A percentile compares a stretch with the other conserved stretches of the same genome.
Evolutionary conservation across 2,888 invertebrate species (phyloP).

Genomic region (Ichneumoninae sp.): DNA sequence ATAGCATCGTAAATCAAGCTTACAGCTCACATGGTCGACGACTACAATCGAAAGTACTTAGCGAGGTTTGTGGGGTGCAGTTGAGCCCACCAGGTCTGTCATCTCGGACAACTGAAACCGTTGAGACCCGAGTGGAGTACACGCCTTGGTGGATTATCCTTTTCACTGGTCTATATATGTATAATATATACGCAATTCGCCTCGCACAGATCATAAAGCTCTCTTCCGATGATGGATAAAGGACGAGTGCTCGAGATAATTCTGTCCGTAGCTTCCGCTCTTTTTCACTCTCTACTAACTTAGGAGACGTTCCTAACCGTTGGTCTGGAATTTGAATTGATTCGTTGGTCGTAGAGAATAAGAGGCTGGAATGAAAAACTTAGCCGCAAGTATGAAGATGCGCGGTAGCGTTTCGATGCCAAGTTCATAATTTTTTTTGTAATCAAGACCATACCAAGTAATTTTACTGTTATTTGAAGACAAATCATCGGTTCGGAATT

Average conservation of each 20-base stretch:
- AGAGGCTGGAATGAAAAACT: slow-evolving; percentile 42
- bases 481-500: too few species aligned
- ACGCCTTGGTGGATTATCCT: slow-evolving; percentile 67
- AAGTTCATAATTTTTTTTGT: too few species aligned
- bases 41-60: slow-evolving; percentile 84
- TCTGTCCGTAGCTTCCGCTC: slow-evolving; percentile 24
- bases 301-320: slow-evolving; percentile 60
- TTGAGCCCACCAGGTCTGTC: slow-evolving; percentile 40
- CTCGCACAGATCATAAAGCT: slow-evolving; percentile 61
- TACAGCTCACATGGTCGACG: slow-evolving; percentile 76
- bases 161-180: slow-evolving; percentile 16
- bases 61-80: slow-evolving; percentile 66
- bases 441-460: too few species aligned
- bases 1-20: slow-evolving; percentile 81
- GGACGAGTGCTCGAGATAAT: slow-evolving; percentile 55
- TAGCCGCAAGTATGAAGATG: background rate
- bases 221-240: slow-evolving; percentile 51
- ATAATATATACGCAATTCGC: background rate
- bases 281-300: slow-evolving; percentile 40
- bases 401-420: slow-evolving; percentile 27
- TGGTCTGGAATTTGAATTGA: slow-evolving; percentile 57
- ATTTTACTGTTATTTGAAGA: too few species aligned
- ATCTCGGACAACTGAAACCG: slow-evolving; percentile 62
- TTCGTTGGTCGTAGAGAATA: slow-evolving; percentile 46
- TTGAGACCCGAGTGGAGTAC: slow-evolving; percentile 77